Conservation (phyloP, 2,113 vertebrate species). For the Peromyscus polionotus region DNA sequence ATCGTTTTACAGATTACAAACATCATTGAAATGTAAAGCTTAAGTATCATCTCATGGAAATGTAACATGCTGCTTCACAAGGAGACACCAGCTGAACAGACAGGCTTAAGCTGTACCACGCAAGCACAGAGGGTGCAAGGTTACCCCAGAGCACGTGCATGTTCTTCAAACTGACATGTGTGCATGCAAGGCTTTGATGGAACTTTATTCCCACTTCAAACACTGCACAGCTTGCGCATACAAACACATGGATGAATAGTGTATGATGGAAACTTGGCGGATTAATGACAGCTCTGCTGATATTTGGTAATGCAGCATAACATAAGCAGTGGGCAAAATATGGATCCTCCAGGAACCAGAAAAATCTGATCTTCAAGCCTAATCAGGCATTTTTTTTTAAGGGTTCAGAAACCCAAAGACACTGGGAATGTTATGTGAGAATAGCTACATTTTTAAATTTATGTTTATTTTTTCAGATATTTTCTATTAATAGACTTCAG, state of each 20-base stretch:
- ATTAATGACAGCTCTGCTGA: background rate
- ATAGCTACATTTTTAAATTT: background rate
- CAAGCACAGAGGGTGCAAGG: background rate
- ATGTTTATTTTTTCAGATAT: background rate
- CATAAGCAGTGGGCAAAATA: background rate
- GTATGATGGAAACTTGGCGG: background rate
- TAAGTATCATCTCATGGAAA: background rate
- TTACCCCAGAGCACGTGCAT: slow-evolving; percentile 62
- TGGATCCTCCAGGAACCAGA: background rate
- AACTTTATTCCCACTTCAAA: slow-evolving; percentile 46
- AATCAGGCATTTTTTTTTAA: background rate
- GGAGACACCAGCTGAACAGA: background rate
- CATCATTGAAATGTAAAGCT: slow-evolving; percentile 26
- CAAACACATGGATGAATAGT: background rate
- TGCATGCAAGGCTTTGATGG: slow-evolving; percentile 44
- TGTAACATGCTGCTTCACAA: slow-evolving; percentile 39
- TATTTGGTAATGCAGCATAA: background rate
- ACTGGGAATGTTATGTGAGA: background rate
- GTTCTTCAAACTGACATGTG: slow-evolving; percentile 10
- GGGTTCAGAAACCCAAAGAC: background rate
- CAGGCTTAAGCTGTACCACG: slow-evolving; percentile 44
- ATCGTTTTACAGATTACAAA: background rate
- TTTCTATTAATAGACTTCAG: background rate
- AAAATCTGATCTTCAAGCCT: background rate
- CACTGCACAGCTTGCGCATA: background rate